These are phyloP conservation scores for Ormyrus rosae DNA, from an alignment of 2,888 invertebrate species.

Conservation along the genomic window DNA sequence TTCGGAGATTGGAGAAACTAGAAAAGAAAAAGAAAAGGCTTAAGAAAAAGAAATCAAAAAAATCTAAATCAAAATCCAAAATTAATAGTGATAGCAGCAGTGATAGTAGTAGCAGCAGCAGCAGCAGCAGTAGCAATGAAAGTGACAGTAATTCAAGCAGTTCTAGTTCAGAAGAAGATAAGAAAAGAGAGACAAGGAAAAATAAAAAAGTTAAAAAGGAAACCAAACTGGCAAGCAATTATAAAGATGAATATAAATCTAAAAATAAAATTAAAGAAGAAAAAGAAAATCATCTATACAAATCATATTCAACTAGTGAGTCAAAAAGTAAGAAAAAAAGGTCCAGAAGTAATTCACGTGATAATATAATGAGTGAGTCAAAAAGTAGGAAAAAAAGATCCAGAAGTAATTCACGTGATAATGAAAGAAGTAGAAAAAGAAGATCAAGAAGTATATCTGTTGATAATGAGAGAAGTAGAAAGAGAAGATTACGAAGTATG, in stretches of 20 bases:
- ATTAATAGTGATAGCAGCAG: slow-evolving; percentile 42
- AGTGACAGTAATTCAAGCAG: slow-evolving; percentile 57
- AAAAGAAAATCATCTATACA: slow-evolving; percentile 66
- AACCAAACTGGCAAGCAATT: slow-evolving; percentile 53
- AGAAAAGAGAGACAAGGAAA: slow-evolving; percentile 53
- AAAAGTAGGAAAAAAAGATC: slow-evolving; percentile 54
- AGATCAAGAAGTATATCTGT: no score
- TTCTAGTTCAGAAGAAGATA: slow-evolving; percentile 57
- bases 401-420: no score
- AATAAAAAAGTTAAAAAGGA: slow-evolving; percentile 58
- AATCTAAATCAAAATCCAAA: slow-evolving; percentile 58
- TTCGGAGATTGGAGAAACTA: slow-evolving; percentile 88
- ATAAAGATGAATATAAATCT: slow-evolving; percentile 64
- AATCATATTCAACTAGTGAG: slow-evolving; percentile 53
- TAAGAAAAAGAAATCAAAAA: slow-evolving; percentile 64
- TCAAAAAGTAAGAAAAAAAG: slow-evolving; percentile 55
- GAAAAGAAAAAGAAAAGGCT: slow-evolving; percentile 78
- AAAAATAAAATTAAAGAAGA: slow-evolving; percentile 63
- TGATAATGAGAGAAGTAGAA: no score
- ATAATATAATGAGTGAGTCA: slow-evolving; percentile 2
- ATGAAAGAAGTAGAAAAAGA: slow-evolving; percentile 54
- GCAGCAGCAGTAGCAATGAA: slow-evolving; percentile 59
- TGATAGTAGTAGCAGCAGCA: slow-evolving; percentile 55
- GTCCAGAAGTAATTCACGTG: no score
- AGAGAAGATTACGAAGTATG: no score